Percentiles rank a stretch among this genome's conserved stretches.
Evolutionary conservation across 2,113 vertebrate genomes (phyloP).

Genomic region (Perca schrenkii): DNA sequence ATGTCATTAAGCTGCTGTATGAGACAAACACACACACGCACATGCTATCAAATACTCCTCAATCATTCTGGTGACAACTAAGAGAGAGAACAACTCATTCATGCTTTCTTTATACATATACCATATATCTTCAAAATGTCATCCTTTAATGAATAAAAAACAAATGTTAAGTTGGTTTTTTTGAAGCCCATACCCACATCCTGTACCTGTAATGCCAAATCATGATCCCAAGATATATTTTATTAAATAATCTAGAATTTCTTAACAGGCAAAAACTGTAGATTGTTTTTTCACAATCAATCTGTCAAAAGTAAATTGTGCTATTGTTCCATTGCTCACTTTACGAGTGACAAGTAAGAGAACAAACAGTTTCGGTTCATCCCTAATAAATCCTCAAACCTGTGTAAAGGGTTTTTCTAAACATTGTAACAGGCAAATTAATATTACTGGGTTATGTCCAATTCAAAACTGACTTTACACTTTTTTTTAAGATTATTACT

Average conservation of each 20-base stretch:
- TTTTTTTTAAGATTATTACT: no score
- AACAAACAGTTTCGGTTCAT: no score
- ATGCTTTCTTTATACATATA: slow-evolving; percentile 28
- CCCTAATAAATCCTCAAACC: no score
- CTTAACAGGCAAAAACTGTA: neutral
- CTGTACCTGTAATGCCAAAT: neutral
- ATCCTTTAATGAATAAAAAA: slow-evolving; percentile 17
- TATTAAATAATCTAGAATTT: neutral
- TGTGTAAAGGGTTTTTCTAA: no score
- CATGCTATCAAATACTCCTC: slow-evolving; percentile 4
- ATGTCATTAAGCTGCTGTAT: slow-evolving; percentile 12
- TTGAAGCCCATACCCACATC: slow-evolving; percentile 12
- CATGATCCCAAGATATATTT: neutral
- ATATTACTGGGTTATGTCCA: neutral
- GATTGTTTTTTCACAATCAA: no score
- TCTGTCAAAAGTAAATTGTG: no score
- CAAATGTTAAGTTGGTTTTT: neutral
- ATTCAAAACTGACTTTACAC: neutral
- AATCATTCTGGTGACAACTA: slow-evolving; percentile 29
- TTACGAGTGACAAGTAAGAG: neutral
- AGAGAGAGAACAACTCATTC: slow-evolving; percentile 7
- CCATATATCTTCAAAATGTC: slow-evolving; percentile 36
- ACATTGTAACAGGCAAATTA: neutral
- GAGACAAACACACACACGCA: no score
- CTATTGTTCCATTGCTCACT: neutral